Conservation (phyloP, 2,888 invertebrate genomes). For the Anoplius nigerrimus region DNA sequence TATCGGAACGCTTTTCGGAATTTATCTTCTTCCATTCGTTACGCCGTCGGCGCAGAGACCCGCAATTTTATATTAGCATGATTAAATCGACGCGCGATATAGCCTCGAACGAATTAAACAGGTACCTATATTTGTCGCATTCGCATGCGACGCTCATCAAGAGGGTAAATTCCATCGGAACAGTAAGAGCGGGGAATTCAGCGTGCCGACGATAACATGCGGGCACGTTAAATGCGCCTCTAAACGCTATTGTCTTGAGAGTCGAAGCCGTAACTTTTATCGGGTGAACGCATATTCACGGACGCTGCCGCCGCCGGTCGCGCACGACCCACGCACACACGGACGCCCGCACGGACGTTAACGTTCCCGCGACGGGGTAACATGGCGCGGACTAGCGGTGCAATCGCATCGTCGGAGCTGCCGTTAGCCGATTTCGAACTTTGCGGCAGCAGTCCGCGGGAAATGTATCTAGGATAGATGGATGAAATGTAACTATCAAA, state of each 20-base stretch:
- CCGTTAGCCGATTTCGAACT: conserved; percentile 54
- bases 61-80: no score
- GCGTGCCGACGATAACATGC: conserved; percentile 32
- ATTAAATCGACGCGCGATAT: no score
- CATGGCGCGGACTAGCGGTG: conserved; percentile 21
- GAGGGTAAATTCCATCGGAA: conserved; percentile 34
- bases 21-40: no score
- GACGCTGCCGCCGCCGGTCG: conserved; percentile 6
- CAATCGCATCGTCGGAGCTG: conserved; percentile 41
- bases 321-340: neutral
- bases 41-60: no score
- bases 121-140: no score
- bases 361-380: neutral
- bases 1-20: no score
- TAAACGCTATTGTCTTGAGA: conserved; percentile 43
- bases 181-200: conserved; percentile 15
- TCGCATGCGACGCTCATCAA: conserved; percentile 12
- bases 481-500: conserved; percentile 74
- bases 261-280: conserved; percentile 48
- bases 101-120: no score
- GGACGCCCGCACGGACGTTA: neutral
- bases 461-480: conserved; percentile 67
- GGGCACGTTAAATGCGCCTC: conserved; percentile 22
- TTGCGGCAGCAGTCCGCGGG: conserved; percentile 51
- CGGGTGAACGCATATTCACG: conserved; percentile 28